phyloP scores from a whole-genome alignment of 2,797 vertebrate genomes.

The Gymnothorax javanicus region DNA sequence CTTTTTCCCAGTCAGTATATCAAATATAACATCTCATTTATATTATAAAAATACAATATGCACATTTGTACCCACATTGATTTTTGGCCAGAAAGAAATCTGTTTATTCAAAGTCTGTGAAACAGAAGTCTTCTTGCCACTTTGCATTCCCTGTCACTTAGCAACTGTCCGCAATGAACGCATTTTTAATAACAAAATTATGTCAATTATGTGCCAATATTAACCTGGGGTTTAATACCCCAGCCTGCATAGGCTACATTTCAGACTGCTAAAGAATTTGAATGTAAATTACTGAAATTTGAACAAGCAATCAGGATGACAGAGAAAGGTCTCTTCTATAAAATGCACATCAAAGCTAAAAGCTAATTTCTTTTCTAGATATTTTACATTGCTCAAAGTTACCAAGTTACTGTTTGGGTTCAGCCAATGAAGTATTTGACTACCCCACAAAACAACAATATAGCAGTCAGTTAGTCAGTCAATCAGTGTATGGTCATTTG shows the following conservation, averaged over 20 bases:
- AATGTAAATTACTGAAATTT: neutral
- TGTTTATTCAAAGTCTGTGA: neutral
- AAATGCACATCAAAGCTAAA: neutral
- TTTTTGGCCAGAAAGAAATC: neutral
- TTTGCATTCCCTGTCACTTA: neutral
- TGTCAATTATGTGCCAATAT: neutral
- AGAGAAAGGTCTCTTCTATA: neutral
- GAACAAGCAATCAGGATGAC: neutral
- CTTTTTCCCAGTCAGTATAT: conserved; percentile 3
- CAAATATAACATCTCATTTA: neutral
- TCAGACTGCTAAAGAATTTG: neutral
- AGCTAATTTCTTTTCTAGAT: neutral
- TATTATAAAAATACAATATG: neutral
- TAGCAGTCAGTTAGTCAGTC: neutral
- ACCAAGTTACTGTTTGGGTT: neutral
- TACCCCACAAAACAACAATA: neutral
- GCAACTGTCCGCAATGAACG: neutral
- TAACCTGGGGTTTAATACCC: neutral
- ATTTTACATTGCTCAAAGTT: neutral
- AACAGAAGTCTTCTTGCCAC: neutral
- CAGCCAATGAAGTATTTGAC: neutral
- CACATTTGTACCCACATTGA: neutral
- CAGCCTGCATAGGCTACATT: neutral
- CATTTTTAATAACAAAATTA: neutral
- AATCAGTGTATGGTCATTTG: neutral